Evolutionary conservation across 2,113 vertebrate species (phyloP).

Genomic region (Tragelaphus scriptus): DNA sequence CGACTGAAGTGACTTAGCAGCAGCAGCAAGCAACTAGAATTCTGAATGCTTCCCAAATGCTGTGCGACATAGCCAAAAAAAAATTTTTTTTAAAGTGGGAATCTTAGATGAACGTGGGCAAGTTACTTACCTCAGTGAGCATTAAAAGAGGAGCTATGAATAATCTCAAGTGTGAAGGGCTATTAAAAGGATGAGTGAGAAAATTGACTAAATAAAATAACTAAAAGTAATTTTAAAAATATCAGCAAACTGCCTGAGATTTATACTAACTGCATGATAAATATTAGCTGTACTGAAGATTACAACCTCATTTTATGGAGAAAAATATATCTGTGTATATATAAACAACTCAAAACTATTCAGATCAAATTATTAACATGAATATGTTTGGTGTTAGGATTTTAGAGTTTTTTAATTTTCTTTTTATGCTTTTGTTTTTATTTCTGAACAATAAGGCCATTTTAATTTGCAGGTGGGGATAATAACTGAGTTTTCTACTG

Average conservation of each 20-base stretch:
- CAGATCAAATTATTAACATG: background rate
- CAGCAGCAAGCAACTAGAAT: background rate
- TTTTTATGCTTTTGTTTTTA: background rate
- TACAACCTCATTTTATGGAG: background rate
- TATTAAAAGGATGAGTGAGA: background rate
- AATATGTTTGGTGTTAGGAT: background rate
- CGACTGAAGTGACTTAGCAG: too few relatives aligned
- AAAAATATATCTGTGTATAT: background rate
- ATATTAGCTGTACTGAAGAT: background rate
- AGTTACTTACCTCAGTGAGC: background rate
- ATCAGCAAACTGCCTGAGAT: background rate
- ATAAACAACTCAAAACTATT: background rate
- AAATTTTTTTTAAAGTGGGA: background rate
- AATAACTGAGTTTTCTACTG: background rate
- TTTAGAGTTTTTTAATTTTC: background rate
- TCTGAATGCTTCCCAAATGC: background rate
- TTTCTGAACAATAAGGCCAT: background rate
- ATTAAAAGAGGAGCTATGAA: background rate
- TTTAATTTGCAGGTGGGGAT: background rate
- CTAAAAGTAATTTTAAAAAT: background rate
- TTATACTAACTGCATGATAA: background rate
- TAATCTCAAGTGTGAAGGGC: background rate
- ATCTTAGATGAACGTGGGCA: background rate
- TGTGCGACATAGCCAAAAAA: background rate
- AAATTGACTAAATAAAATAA: background rate